These are phyloP conservation scores for Zeuzera pyrina DNA, from an alignment of 2,888 invertebrate species.

Conservation along the genomic window DNA sequence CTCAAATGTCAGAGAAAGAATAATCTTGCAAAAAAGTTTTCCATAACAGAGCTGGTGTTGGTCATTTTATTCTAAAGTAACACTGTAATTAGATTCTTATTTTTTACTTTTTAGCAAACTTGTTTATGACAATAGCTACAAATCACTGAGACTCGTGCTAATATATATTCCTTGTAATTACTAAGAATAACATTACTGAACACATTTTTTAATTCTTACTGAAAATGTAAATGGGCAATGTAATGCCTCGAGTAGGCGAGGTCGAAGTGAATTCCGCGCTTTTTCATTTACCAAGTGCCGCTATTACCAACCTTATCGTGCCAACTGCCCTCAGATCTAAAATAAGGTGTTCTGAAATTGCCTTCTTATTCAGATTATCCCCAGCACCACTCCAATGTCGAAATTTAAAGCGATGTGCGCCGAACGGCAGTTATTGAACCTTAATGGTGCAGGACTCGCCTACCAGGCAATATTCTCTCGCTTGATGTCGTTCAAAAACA, in stretches of 20 bases:
- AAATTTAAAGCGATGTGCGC: conserved; percentile 38
- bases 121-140: no score
- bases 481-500: conserved; percentile 36
- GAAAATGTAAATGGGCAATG: conserved; percentile 41
- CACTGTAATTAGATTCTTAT: no score
- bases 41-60: no score
- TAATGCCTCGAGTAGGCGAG: conserved; percentile 29
- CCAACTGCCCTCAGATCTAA: conserved; percentile 41
- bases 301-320: conserved; percentile 46
- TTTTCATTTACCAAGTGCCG: conserved; percentile 57
- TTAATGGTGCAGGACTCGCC: conserved; percentile 33
- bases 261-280: conserved; percentile 36
- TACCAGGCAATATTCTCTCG: conserved; percentile 29
- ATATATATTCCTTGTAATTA: no score
- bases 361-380: conserved; percentile 47
- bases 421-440: conserved; percentile 38
- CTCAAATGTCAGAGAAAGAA: no score
- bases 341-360: conserved; percentile 44
- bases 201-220: no score
- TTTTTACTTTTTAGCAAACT: no score
- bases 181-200: no score
- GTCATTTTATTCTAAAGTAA: no score
- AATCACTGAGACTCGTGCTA: no score
- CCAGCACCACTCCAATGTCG: conserved; percentile 34
- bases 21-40: no score